Evolutionary conservation across 92 coral and sea anemone genomes (phyloP), one percentile per base, ranked within the genome.

Genomic region (Paragorgia papillata): DNA sequence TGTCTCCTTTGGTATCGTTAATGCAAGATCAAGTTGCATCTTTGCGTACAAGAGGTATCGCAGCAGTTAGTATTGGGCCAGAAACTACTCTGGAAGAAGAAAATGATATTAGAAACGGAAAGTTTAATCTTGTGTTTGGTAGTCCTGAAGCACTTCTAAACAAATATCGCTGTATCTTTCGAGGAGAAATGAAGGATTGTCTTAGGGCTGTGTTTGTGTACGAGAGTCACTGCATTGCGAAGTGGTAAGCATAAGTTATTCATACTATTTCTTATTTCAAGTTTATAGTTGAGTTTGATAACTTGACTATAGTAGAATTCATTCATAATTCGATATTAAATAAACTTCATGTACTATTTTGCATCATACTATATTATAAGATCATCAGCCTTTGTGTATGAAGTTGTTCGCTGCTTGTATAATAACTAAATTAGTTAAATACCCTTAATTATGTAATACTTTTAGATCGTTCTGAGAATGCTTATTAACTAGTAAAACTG

Each of bases 161-260:
- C 49, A 74, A 10, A 53, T 58, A 84, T 31, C 28, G 79, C 57
- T 13, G 18, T 31, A 60, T n/a, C n/a, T n/a, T n/a, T 15, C 15
- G 33, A 26, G 7, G 83, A 2, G 30, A 35, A 22, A 56, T 73
- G 33, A 85, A 63, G 55, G 39, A 61, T 8, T 12, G 3, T 19
- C 17, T 67, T 46, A 76, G 78, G 32, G 88, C 84, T 34, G 80
- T 77, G 19, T 83, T 84, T 62, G 59, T 84, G 43, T 74, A 84
- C 50, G 85, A 68, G 37, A 62, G 82, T 65, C 85, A 82, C 43
- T 82, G 83, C 29, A 66, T 85, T 57, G 85, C 85, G 12, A 80
- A 85, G 48, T 85, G 89, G 89, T 85, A 76, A 85, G 89, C 2
- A 44, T n/a, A n/a, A n/a, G n/a, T n/a, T n/a, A n/a, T n/a, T n/a